Base-by-base conservation (phyloP, 2,888 invertebrate genomes). In the Nomada goodeniana region DNA sequence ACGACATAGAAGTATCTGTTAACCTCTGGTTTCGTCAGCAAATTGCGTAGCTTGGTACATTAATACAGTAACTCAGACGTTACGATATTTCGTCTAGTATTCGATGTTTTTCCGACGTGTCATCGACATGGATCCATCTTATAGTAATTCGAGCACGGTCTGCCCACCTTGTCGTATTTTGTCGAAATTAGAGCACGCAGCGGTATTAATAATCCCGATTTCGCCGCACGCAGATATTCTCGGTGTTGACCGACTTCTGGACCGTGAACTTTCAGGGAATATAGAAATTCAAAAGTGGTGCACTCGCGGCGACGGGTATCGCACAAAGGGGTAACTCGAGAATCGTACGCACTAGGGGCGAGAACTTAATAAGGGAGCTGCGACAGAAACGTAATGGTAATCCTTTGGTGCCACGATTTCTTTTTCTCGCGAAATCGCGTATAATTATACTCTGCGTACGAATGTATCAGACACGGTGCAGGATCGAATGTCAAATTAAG, bases 121-220 rank as follows among this genome's bases (percentile, higher is more conserved):
- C 36, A 36, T 36, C 36, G 36, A 36, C 36, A 36, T 7, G 36
- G 36, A 36, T 36, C 36, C 36, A 36, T 36, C 36, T 36, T 36
- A 36, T 7, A 36, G 36, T 36, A 36, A 36, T 36, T 36, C 36
- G 36, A 7, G 36, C 36, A 36, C 0, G 36, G 36, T 7, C 36
- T 36, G 36, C 7, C 36, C 5, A 7, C 36, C 36, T 36, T 36
- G 0, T 36, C 36, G 36, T 36, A 36, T 36, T 36, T 36, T 7
- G 36, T 36, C 36, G 88, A 83, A 88, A 86, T 86, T 80, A 79
- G 88, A 88, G 72, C 86, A 76, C 76, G 70, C 76, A 11, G 68
- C 20, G 83, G 88, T 86, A 88, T 88, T 86, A 88, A 86, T 86
- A 86, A 87, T 78, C 76, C 57, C 83, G 86, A 88, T 83, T 86